Percentiles rank a stretch among this genome's conserved stretches.
These are phyloP conservation scores for Notarius quadriscutis DNA, from an alignment of 2,113 vertebrate genomes.

Conservation along the genomic window DNA sequence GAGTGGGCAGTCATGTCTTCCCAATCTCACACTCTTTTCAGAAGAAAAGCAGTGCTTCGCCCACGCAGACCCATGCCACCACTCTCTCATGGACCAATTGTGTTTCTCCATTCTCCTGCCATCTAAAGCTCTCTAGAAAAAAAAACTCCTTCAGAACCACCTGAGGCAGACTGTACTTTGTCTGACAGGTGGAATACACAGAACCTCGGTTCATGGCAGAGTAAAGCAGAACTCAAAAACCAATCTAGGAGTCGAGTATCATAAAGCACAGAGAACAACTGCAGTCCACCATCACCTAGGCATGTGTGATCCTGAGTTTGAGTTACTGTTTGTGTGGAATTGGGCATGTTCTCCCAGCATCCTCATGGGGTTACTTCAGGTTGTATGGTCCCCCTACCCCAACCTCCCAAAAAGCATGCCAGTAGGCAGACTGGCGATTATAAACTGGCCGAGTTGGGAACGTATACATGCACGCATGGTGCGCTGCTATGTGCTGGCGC, in stretches of 20 bases:
- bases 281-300: not conserved
- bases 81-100: slow-evolving; percentile 38
- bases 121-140: not conserved
- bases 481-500: not conserved
- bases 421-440: not conserved
- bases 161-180: not conserved
- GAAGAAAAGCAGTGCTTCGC: slow-evolving; percentile 49
- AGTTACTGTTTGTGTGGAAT: not conserved
- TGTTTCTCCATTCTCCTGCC: slow-evolving; percentile 24
- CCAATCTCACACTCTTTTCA: slow-evolving; percentile 47
- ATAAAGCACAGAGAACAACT: not conserved
- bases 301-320: too few relatives aligned
- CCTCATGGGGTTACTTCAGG: not conserved
- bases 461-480: not conserved
- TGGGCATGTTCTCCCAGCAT: not conserved
- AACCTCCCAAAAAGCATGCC: not conserved
- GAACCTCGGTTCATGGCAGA: not conserved
- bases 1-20: slow-evolving; percentile 56
- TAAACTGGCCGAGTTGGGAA: not conserved
- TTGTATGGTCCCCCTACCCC: not conserved
- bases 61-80: slow-evolving; percentile 49
- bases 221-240: not conserved
- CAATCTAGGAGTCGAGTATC: not conserved
- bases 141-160: slow-evolving; percentile 26
- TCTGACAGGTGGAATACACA: slow-evolving; percentile 7